Percentiles rank a stretch among this genome's conserved stretches.
phyloP scores from a whole-genome alignment of 2,888 invertebrate genomes.

The Sympetrum striolatum region DNA sequence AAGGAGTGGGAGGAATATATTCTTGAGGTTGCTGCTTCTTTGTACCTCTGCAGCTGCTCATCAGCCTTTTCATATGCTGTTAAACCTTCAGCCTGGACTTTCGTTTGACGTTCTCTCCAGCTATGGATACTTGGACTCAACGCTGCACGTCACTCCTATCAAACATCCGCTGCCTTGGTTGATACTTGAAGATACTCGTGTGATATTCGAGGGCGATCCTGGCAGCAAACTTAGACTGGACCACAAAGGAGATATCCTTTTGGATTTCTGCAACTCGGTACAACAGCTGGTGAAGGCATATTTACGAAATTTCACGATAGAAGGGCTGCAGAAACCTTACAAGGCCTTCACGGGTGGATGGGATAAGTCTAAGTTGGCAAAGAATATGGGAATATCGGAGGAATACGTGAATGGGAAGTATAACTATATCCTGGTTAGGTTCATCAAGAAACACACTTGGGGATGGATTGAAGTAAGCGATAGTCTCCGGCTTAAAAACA shows the following conservation, averaged over 20 bases:
- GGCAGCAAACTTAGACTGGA: background rate
- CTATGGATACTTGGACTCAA: background rate
- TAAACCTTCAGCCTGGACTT: background rate
- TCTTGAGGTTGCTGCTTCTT: too few relatives aligned
- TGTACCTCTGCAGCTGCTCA: background rate
- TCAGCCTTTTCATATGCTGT: background rate
- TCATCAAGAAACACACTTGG: background rate
- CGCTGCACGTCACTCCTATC: background rate
- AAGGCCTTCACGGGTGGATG: background rate
- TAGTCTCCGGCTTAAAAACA: background rate
- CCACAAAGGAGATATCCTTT: background rate
- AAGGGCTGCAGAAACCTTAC: background rate
- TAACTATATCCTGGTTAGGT: background rate
- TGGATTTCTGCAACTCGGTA: background rate
- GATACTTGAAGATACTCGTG: background rate
- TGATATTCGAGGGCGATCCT: background rate
- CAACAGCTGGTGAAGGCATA: background rate
- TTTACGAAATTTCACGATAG: conserved; percentile 3
- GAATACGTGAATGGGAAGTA: background rate
- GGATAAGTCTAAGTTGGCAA: background rate
- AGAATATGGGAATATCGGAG: background rate
- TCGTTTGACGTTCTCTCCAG: background rate
- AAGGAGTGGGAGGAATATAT: too few relatives aligned
- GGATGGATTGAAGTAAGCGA: background rate
- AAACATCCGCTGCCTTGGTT: background rate